Percentiles rank a stretch among this genome's conserved stretches.
phyloP scores from a whole-genome alignment of 2,888 invertebrate species.

The Suillia variegata region DNA sequence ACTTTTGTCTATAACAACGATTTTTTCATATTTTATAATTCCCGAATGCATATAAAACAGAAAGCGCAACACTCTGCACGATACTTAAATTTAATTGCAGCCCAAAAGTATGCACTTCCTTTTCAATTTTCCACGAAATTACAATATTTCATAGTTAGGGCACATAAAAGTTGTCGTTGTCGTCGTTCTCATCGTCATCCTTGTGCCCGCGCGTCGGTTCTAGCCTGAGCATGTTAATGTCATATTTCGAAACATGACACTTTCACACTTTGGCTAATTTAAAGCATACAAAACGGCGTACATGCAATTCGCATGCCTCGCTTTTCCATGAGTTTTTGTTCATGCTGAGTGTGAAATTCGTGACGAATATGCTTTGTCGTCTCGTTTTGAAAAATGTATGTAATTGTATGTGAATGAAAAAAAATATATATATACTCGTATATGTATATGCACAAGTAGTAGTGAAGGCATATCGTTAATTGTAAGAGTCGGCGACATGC shows the following conservation, averaged over 20 bases:
- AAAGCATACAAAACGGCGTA: constrained; percentile 49
- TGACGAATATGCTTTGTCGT: neutral
- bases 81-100: neutral
- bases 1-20: no score
- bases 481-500: no score
- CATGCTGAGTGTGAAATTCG: neutral
- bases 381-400: no score
- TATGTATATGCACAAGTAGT: no score
- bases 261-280: constrained; percentile 56
- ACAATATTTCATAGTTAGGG: neutral
- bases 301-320: neutral
- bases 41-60: neutral
- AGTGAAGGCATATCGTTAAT: no score
- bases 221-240: constrained; percentile 41
- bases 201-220: neutral
- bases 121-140: neutral
- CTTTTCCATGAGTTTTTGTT: neutral
- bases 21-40: no score
- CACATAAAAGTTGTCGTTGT: neutral
- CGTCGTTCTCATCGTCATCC: neutral
- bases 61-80: neutral
- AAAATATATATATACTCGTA: no score
- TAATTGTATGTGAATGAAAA: neutral
- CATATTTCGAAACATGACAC: constrained; percentile 55
- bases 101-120: neutral